These are phyloP conservation scores for Gymnocheta viridis DNA, from an alignment of 2,888 invertebrate species.

Conservation along the genomic window DNA sequence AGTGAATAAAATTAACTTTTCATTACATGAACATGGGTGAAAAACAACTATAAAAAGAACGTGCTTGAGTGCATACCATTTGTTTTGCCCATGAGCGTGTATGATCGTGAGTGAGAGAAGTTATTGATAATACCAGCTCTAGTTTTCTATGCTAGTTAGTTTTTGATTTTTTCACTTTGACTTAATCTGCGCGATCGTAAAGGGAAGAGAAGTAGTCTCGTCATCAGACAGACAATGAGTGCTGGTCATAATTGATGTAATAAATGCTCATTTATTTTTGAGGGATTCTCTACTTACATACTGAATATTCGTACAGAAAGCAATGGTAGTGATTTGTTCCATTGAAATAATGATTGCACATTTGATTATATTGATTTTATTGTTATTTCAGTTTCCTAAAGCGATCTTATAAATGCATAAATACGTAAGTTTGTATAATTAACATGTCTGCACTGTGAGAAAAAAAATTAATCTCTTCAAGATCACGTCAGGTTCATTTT, in stretches of 20 bases:
- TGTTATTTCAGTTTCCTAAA: slow-evolving; percentile 10
- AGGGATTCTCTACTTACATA: too few species aligned
- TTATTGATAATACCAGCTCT: too few species aligned
- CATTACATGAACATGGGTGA: too few species aligned
- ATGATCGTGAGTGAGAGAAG: too few species aligned
- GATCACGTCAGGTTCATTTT: slow-evolving; percentile 37
- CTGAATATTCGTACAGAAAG: background rate
- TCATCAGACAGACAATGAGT: background rate
- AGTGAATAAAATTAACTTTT: too few species aligned
- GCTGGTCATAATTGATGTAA: slow-evolving; percentile 3
- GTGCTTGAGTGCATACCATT: too few species aligned
- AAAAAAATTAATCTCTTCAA: slow-evolving; percentile 31
- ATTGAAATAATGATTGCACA: slow-evolving; percentile 31
- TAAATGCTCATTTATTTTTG: slow-evolving; percentile 9
- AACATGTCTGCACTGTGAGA: background rate
- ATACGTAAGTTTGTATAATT: background rate
- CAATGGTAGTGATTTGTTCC: background rate
- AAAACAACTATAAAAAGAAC: too few species aligned
- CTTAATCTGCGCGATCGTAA: background rate
- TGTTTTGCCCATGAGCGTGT: too few species aligned
- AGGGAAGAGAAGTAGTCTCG: background rate
- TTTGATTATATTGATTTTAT: slow-evolving; percentile 38
- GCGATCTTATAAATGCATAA: background rate
- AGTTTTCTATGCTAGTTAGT: too few species aligned
- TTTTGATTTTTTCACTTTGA: too few species aligned